Base-by-base conservation (phyloP, 2,797 vertebrate species). In the Picus viridis region DNA sequence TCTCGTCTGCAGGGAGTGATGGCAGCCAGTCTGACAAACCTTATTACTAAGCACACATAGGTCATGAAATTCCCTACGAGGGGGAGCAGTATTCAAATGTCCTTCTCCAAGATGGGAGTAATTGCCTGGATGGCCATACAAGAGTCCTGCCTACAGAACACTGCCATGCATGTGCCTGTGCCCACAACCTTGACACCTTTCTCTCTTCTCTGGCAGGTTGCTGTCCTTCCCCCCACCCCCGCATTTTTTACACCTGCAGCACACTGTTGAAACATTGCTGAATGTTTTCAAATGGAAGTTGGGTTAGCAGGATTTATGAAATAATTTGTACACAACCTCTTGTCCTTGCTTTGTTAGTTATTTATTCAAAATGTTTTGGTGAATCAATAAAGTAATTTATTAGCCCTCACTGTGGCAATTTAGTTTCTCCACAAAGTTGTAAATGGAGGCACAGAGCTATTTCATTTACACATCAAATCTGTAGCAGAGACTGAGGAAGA, bases 21-120 rank as follows among this genome's bases (percentile, higher is more conserved):
- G 62, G 22, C 49, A 84, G 20, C 43, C 22, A 77, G 36, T n/a
- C 22, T 58, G 68, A 30, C 30, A 79, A 89, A 71, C 6, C 14
- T 18, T 64, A 2, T 57, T 58, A 20, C 16, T 11, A 61, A 63
- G 36, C 8, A n/a, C 24, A 30, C 13, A 63, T 29, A 83, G 30
- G 36, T 58, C 22, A 32, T 43, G 36, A 88, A 51, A 47, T 15
- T 47, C 78, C 29, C 20, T 36, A 2, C 49, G 27, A 34, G 39
- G 30, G 19, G 32, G 13, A 86, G 3, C 9, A 49, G 12, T 4
- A 22, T 61, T 54, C 30, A n/a, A 41, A 34, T 16, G 30, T 64
- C 10, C 13, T 72, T 24, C 29, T 56, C 16, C 0, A 0, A 34
- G 73, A 43, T 16, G 26, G 39, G 19, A 89, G 3, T 43, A 47